Percentiles rank a stretch among this genome's conserved stretches.
These are phyloP conservation scores for Acanthosepion lycidas DNA, from an alignment of 2,888 invertebrate genomes.

Conservation along the genomic window DNA sequence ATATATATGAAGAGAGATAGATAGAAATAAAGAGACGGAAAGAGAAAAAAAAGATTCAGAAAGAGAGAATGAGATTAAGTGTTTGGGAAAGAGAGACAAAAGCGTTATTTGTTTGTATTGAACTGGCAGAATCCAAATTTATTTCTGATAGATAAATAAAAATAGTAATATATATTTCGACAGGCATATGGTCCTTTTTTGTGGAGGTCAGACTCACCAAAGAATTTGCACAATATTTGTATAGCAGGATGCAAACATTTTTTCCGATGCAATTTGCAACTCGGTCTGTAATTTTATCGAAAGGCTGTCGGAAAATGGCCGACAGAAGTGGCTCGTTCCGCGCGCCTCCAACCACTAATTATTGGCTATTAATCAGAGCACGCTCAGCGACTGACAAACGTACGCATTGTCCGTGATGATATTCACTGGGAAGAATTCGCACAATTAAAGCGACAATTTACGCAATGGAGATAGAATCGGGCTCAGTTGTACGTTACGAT, in stretches of 20 bases:
- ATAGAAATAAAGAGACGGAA: too few relatives aligned
- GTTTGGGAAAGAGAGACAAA: too few relatives aligned
- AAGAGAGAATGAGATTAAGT: too few relatives aligned
- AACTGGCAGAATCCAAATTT: too few relatives aligned
- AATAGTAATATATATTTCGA: too few relatives aligned
- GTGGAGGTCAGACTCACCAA: neutral
- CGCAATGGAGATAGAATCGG: too few relatives aligned
- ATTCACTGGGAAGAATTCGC: neutral
- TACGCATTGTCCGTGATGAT: neutral
- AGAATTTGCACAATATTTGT: neutral
- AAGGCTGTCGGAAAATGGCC: neutral
- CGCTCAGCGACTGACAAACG: neutral
- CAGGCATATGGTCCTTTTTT: too few relatives aligned
- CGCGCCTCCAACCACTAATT: constrained; percentile 5
- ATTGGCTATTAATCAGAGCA: neutral
- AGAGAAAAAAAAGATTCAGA: too few relatives aligned
- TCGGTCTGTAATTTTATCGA: neutral
- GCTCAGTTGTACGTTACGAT: too few relatives aligned
- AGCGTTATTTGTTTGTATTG: too few relatives aligned
- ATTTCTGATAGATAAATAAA: too few relatives aligned
- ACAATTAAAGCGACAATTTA: neutral
- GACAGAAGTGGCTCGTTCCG: neutral
- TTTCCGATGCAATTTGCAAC: neutral
- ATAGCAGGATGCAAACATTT: neutral
- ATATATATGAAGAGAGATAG: too few relatives aligned